phyloP scores from a whole-genome alignment of 2,113 vertebrate species.

The Xyliphius kryptos region DNA sequence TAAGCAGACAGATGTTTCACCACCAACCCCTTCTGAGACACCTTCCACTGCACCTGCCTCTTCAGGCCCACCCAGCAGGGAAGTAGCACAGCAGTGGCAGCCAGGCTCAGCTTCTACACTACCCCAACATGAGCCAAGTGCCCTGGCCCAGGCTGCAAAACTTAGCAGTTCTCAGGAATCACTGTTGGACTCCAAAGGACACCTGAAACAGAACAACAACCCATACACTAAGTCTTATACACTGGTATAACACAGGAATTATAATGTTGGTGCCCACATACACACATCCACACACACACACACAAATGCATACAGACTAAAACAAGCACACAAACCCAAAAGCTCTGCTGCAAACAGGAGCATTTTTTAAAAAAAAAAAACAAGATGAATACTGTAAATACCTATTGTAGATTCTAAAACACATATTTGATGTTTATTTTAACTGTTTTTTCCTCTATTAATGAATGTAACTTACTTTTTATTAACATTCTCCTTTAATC shows the following conservation, averaged over 20 bases:
- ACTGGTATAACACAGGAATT: constrained; percentile 93
- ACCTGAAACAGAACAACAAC: constrained; percentile 95
- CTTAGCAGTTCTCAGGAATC: constrained; percentile 99
- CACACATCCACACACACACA: constrained; percentile 40
- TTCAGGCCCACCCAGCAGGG: constrained; percentile 73
- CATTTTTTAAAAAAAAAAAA: constrained; percentile 64
- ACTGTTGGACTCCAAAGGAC: constrained; percentile 95
- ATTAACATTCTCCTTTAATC: too few species aligned
- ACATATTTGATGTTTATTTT: constrained; percentile 56
- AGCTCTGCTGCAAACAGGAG: constrained; percentile 51
- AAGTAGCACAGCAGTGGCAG: constrained; percentile 88
- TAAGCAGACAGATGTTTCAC: constrained; percentile 80
- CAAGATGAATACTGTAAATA: constrained; percentile 66
- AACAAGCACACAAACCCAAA: constrained; percentile 22
- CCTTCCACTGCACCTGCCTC: constrained; percentile 69
- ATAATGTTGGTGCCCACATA: constrained; percentile 52
- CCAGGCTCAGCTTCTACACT: constrained; percentile 87
- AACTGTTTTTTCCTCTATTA: constrained; percentile 17
- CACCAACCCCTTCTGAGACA: constrained; percentile 67
- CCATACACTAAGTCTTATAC: constrained; percentile 99
- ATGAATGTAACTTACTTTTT: too few species aligned
- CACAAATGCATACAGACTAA: constrained; percentile 21
- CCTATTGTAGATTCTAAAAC: constrained; percentile 54
- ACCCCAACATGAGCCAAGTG: constrained; percentile 91
- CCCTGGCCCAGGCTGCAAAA: constrained; percentile 93